Conservation (phyloP, 2,797 vertebrate species). For the Taeniopygia guttata region DNA sequence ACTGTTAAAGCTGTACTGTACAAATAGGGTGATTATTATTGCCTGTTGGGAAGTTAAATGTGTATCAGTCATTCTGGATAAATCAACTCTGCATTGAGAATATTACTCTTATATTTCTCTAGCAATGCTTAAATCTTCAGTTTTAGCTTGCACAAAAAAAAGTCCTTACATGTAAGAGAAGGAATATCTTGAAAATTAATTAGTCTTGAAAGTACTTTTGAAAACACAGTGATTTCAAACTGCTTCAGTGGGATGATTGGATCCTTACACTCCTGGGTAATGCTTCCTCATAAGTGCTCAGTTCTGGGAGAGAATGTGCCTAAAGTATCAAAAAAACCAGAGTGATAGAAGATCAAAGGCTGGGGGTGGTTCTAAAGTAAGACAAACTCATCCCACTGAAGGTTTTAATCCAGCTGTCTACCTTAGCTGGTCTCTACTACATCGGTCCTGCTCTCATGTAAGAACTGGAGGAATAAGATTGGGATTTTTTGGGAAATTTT, state of each 20-base stretch:
- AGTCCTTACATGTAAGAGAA: not conserved
- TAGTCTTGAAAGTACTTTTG: not conserved
- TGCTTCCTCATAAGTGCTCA: not conserved
- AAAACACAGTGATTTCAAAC: not conserved
- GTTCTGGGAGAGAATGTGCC: not conserved
- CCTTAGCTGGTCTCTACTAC: not conserved
- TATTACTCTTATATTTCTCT: not conserved
- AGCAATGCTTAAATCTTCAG: not conserved
- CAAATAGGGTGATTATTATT: not conserved
- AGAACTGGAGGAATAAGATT: not conserved
- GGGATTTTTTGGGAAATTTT: not conserved
- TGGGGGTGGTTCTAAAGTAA: not conserved
- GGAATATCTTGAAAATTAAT: not conserved
- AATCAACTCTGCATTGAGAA: not conserved
- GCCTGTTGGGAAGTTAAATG: not conserved
- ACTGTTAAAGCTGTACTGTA: not conserved
- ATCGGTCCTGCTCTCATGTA: not conserved
- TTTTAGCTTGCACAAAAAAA: not conserved
- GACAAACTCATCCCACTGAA: not conserved
- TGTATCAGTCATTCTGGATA: not conserved
- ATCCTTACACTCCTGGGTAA: not conserved
- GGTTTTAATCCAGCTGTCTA: not conserved
- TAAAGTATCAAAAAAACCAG: rapidly evolving
- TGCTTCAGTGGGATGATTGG: not conserved
- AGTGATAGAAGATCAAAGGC: not conserved